Conservation (phyloP, 2,888 invertebrate species). For the Luperina nickerlii region DNA sequence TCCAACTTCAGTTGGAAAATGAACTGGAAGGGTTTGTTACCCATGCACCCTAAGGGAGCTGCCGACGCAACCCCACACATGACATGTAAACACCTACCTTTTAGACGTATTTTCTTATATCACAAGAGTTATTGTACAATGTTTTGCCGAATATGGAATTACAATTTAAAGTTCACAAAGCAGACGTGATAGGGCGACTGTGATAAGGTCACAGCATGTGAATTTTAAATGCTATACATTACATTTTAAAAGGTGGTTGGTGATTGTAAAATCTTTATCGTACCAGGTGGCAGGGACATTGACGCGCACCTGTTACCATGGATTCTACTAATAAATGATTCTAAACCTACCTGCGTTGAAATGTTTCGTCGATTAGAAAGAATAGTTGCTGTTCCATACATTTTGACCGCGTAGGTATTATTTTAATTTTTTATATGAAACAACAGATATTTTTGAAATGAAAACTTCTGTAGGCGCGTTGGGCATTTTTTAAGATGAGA, state of each 20-base stretch:
- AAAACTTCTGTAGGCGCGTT: too few relatives aligned
- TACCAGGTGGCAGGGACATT: neutral
- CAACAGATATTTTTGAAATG: too few relatives aligned
- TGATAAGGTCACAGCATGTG: constrained; percentile 27
- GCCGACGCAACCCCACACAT: neutral
- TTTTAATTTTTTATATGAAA: too few relatives aligned
- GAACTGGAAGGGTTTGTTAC: neutral
- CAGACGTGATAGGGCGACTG: constrained; percentile 51
- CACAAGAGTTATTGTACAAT: constrained; percentile 4
- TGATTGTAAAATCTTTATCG: neutral
- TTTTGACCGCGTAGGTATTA: too few relatives aligned
- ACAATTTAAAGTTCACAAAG: constrained; percentile 50
- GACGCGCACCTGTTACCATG: too few relatives aligned
- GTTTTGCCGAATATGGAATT: constrained; percentile 22
- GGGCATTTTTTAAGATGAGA: too few relatives aligned
- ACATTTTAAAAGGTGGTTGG: neutral
- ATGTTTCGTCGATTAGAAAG: too few relatives aligned
- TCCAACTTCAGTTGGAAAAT: neutral
- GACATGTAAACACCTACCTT: neutral
- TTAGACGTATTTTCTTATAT: constrained; percentile 1
- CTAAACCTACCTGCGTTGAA: too few relatives aligned
- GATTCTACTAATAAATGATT: too few relatives aligned
- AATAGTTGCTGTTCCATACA: too few relatives aligned
- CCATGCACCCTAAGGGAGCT: neutral
- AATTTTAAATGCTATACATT: constrained; percentile 37